Evolutionary conservation across 2,888 invertebrate species (phyloP).

Genomic region (Hipparchia semele): DNA sequence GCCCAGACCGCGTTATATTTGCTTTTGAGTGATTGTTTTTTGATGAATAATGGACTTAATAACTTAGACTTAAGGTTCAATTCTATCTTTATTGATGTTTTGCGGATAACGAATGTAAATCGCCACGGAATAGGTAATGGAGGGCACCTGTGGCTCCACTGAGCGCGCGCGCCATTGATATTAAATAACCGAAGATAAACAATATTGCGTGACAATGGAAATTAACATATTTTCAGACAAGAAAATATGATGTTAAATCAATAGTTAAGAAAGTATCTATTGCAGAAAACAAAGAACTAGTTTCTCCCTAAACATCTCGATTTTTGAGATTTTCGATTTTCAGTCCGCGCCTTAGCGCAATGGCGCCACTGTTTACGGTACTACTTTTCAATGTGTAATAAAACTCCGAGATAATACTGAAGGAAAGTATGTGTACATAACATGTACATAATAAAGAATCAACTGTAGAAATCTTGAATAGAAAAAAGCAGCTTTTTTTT

Average conservation of each 20-base stretch:
- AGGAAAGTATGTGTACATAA: too few relatives aligned
- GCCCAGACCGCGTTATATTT: slow-evolving; percentile 25
- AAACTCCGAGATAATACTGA: too few relatives aligned
- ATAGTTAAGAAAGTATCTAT: too few relatives aligned
- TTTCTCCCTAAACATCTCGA: too few relatives aligned
- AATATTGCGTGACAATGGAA: not conserved
- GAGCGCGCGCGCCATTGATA: slow-evolving; percentile 8
- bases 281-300: too few relatives aligned
- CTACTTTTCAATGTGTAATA: too few relatives aligned
- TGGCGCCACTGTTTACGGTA: too few relatives aligned
- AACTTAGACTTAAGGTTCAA: slow-evolving; percentile 19
- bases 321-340: too few relatives aligned
- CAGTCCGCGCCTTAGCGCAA: too few relatives aligned
- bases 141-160: slow-evolving; percentile 40
- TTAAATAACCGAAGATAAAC: not conserved
- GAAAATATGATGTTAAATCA: not conserved
- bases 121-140: slow-evolving; percentile 37
- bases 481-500: too few relatives aligned
- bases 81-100: slow-evolving; percentile 17
- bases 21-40: slow-evolving; percentile 5
- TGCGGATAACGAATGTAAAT: slow-evolving; percentile 35
- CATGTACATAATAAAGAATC: too few relatives aligned
- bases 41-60: slow-evolving; percentile 26
- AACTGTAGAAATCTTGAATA: too few relatives aligned
- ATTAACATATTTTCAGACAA: not conserved